Conservation (phyloP, 2,113 vertebrate species). For the Atherinomorus stipes region DNA sequence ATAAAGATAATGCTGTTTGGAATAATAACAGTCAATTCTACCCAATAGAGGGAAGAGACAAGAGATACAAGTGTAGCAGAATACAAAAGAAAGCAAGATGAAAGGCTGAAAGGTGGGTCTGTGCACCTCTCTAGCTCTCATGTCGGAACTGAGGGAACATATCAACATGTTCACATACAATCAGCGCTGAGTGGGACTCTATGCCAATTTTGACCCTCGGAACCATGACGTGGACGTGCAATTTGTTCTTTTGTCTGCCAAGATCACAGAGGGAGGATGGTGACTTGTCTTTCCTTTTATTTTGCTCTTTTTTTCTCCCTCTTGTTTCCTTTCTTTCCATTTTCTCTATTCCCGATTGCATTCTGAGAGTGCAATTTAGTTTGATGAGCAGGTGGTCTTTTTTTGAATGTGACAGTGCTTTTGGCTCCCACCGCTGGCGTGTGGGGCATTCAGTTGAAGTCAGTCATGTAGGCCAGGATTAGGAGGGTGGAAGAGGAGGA, state of each 20-base stretch:
- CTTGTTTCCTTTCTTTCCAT: constrained; percentile 52
- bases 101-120: constrained; percentile 76
- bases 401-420: constrained; percentile 65
- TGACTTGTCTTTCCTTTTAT: constrained; percentile 70
- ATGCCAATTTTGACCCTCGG: constrained; percentile 54
- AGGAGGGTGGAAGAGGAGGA: constrained; percentile 55
- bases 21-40: constrained; percentile 82
- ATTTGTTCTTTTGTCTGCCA: constrained; percentile 80
- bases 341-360: constrained; percentile 49
- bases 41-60: constrained; percentile 67
- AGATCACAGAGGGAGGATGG: constrained; percentile 75
- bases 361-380: constrained; percentile 78
- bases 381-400: constrained; percentile 82
- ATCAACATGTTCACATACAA: constrained; percentile 63
- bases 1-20: constrained; percentile 83
- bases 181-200: constrained; percentile 62
- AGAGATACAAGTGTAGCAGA: constrained; percentile 67
- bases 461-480: constrained; percentile 80
- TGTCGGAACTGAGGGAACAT: constrained; percentile 66
- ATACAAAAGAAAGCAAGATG: constrained; percentile 82
- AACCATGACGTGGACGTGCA: constrained; percentile 66
- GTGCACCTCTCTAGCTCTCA: constrained; percentile 66
- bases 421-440: constrained; percentile 73
- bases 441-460: constrained; percentile 72
- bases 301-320: constrained; percentile 31